These are phyloP conservation scores for Cheilosia pagana DNA, from an alignment of 2,888 invertebrate species.

Conservation along the genomic window DNA sequence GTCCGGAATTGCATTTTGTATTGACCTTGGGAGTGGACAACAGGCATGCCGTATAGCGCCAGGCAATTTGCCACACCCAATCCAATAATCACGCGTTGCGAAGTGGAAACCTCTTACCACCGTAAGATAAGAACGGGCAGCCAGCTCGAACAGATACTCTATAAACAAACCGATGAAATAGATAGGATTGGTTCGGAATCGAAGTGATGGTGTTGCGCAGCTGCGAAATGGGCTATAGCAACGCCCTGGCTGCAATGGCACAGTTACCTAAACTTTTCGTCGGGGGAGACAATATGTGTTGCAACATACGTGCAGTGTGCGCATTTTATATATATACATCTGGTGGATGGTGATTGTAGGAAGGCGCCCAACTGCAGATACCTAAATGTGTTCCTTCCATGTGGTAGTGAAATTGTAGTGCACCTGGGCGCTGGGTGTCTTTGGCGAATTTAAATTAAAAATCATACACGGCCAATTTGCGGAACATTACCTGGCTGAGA, in stretches of 20 bases:
- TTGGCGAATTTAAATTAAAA: conserved; percentile 53
- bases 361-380: conserved; percentile 61
- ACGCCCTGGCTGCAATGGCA: conserved; percentile 72
- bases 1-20: conserved; percentile 51
- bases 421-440: conserved; percentile 71
- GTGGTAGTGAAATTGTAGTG: conserved; percentile 52
- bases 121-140: conserved; percentile 68
- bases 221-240: conserved; percentile 72
- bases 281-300: conserved; percentile 72
- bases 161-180: conserved; percentile 69
- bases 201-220: conserved; percentile 75
- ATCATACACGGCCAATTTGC: conserved; percentile 46
- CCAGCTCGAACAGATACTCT: conserved; percentile 56
- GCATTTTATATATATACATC: conserved; percentile 52
- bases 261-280: conserved; percentile 67
- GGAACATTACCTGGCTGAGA: conserved; percentile 19
- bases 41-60: conserved; percentile 59
- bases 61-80: conserved; percentile 70
- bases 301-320: conserved; percentile 64
- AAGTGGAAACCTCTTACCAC: conserved; percentile 70
- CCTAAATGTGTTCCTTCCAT: conserved; percentile 36
- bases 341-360: conserved; percentile 51
- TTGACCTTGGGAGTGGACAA: conserved; percentile 73
- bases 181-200: conserved; percentile 71
- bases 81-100: conserved; percentile 71